Conservation (phyloP, 2,888 invertebrate species). For the Amblyteles armatorius region DNA sequence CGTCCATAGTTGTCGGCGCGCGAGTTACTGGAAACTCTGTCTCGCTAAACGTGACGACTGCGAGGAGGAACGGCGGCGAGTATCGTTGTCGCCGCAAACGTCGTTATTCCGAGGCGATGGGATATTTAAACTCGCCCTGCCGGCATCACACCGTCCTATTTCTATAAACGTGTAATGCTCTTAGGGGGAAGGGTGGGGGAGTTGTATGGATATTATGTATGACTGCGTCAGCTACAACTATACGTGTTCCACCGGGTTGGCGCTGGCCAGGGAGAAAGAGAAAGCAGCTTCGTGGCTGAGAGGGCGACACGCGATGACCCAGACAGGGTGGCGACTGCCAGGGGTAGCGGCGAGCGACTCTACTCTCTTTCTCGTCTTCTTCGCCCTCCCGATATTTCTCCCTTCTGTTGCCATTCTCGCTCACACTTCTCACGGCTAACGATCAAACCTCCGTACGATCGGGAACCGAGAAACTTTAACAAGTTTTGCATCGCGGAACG, state of each 20-base stretch:
- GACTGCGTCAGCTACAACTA: not conserved
- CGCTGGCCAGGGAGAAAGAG: constrained; percentile 49
- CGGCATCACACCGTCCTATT: constrained; percentile 35
- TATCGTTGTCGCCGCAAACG: constrained; percentile 23
- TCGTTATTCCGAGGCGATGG: constrained; percentile 35
- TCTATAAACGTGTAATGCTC: constrained; percentile 32
- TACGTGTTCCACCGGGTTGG: constrained; percentile 44
- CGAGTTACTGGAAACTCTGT: not conserved
- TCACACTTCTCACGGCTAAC: constrained; percentile 45
- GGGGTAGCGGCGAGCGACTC: constrained; percentile 37
- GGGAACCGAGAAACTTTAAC: not conserved
- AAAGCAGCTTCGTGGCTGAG: constrained; percentile 59
- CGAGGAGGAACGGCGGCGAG: constrained; percentile 17
- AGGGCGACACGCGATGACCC: constrained; percentile 81
- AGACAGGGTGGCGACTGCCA: constrained; percentile 79
- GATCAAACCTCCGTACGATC: not conserved
- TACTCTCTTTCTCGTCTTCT: constrained; percentile 51
- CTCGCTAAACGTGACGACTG: constrained; percentile 25
- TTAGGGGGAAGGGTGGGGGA: not conserved
- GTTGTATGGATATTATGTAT: constrained; percentile 36
- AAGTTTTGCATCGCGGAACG: not conserved
- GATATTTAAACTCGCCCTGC: constrained; percentile 49
- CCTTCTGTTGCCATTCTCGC: constrained; percentile 17
- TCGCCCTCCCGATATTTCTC: constrained; percentile 8
- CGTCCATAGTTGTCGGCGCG: not conserved